Evolutionary conservation across 2,113 vertebrate genomes (phyloP).

Genomic region (Lagopus leucura): DNA sequence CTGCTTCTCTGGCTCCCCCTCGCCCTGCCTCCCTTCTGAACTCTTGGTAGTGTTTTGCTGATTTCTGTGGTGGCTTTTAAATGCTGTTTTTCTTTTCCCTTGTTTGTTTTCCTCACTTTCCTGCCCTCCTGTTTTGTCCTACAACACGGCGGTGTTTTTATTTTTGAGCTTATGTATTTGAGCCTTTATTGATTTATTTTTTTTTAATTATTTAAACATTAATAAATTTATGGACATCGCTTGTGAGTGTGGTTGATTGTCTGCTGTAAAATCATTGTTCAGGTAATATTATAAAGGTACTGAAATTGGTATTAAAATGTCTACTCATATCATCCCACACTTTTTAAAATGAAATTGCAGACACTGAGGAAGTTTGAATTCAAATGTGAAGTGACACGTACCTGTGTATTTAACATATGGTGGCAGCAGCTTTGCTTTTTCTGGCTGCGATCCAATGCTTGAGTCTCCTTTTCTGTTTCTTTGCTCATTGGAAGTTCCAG

Average conservation of each 20-base stretch:
- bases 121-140: neutral
- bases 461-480: neutral
- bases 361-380: neutral
- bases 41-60: neutral
- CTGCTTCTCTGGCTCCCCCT: neutral
- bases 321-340: neutral
- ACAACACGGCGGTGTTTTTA: neutral
- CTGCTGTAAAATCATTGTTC: neutral
- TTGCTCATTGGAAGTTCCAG: neutral
- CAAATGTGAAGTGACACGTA: neutral
- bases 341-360: constrained; percentile 26
- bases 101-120: neutral
- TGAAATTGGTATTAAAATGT: neutral
- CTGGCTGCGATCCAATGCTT: neutral
- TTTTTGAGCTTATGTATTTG: neutral
- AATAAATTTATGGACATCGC: neutral
- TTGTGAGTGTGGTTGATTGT: neutral
- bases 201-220: neutral
- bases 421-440: constrained; percentile 4
- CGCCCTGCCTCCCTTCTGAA: neutral
- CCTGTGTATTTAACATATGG: constrained; percentile 23
- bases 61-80: neutral
- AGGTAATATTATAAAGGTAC: neutral
- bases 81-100: neutral
- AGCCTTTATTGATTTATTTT: neutral